Conservation (phyloP, 2,113 vertebrate genomes). For the Terrapene triunguis region DNA sequence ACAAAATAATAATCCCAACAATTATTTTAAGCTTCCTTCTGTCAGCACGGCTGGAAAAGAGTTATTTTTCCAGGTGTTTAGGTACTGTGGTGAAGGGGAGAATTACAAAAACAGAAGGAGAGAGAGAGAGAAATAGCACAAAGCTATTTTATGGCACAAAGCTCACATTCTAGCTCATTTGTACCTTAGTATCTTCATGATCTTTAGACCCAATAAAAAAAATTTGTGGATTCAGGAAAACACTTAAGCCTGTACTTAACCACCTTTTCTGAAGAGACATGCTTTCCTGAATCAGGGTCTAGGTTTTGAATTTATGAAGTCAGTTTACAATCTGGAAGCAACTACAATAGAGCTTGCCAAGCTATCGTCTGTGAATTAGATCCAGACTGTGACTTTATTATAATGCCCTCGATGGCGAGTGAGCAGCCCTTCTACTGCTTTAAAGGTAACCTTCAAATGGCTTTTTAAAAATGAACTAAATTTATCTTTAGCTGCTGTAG, state of each 20-base stretch:
- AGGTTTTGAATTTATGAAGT: background rate
- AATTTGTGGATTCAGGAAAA: background rate
- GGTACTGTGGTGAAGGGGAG: background rate
- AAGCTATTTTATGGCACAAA: background rate
- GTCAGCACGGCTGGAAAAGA: background rate
- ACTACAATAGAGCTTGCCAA: background rate
- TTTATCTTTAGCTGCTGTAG: background rate
- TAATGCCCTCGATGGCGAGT: background rate
- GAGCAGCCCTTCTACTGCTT: background rate
- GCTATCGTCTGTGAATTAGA: background rate
- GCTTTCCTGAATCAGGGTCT: background rate
- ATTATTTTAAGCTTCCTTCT: background rate
- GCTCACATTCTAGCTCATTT: background rate
- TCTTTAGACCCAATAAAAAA: background rate
- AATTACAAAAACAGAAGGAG: background rate
- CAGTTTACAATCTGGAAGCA: background rate
- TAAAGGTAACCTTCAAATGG: background rate
- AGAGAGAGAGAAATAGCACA: background rate
- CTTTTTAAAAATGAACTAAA: background rate
- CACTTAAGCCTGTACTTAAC: background rate
- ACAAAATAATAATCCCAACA: background rate
- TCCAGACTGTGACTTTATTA: background rate
- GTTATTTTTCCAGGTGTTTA: background rate
- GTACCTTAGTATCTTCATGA: background rate
- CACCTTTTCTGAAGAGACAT: background rate